These are phyloP conservation scores for Eupithecia inturbata DNA, from an alignment of 2,888 invertebrate species.

Conservation along the genomic window DNA sequence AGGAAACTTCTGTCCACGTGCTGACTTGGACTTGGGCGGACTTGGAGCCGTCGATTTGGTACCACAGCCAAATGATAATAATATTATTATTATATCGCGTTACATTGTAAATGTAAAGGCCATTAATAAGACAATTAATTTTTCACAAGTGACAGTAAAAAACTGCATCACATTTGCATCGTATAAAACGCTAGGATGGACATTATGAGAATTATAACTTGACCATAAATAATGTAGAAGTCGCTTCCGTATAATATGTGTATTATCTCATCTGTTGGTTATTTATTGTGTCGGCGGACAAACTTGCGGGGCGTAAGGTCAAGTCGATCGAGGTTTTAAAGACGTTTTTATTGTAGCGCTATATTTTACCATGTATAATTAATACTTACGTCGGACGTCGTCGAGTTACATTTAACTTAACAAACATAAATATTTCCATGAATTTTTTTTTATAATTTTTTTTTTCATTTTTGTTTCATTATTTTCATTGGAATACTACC, in stretches of 20 bases:
- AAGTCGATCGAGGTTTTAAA: conserved; percentile 27
- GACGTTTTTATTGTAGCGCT: conserved; percentile 14
- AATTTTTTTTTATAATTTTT: not conserved
- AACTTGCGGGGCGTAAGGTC: conserved; percentile 32
- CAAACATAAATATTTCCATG: not conserved
- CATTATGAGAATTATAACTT: conserved; percentile 15
- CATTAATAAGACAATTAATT: conserved; percentile 7
- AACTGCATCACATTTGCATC: conserved; percentile 26
- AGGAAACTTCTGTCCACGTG: too few species aligned
- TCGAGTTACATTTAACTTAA: not conserved
- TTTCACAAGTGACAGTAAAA: conserved; percentile 17
- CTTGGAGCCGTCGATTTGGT: too few species aligned
- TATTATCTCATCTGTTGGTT: conserved; percentile 11
- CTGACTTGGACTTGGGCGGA: too few species aligned
- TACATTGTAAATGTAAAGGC: conserved; percentile 15
- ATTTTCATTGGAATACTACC: not conserved
- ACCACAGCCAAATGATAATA: not conserved
- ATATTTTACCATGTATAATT: conserved; percentile 11
- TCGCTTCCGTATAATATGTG: conserved; percentile 31
- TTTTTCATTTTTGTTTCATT: not conserved
- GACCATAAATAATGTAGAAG: conserved; percentile 30
- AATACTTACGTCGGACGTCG: not conserved
- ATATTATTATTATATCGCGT: not conserved
- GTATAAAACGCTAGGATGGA: conserved; percentile 23
- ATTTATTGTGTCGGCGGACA: conserved; percentile 32